Evolutionary conservation across 2,888 invertebrate species (phyloP), one percentile per base, ranked within the genome.

Genomic region (Acheta domesticus): DNA sequence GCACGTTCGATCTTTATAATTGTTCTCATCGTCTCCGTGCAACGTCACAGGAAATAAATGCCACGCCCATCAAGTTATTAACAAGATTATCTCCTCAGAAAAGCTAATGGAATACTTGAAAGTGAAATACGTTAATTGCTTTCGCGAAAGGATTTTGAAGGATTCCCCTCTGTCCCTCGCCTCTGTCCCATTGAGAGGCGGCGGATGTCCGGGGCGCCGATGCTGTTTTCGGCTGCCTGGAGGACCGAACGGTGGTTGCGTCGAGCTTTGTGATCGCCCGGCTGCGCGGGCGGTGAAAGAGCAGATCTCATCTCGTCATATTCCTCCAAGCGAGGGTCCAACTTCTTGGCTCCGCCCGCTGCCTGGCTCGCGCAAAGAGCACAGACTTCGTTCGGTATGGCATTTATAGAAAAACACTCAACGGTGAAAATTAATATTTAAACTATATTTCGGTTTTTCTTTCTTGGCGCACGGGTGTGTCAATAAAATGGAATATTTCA

Each of bases 71-170:
- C 62, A 62, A 62, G 62, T 62, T 62, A 62, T 62, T 62, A 62
- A 62, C 62, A 62, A 62, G 62, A 62, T 62, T 62, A 62, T 62
- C 62, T 62, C n/a, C 62, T 19, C 62, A 62, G 62, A 62, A 62
- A 62, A 62, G 62, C 62, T 62, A 62, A 62, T 62, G n/a, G 62
- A 62, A 62, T 62, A 62, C 62, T 62, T 62, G n/a, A 62, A 62
- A 36, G n/a, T n/a, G 62, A 62, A 62, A 62, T 62, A 62, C 62
- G 62, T n/a, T 62, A 62, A 62, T 62, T 62, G n/a, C 62, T 62
- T 62, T 62, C 36, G 62, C 14, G 11, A 19, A 62, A 62, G 62
- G 62, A 62, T 62, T 62, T 62, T 16, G 62, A 62, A 16, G n/a
- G 62, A 62, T 62, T 62, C 62, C 16, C 12, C n/a, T 62, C 12